Evolutionary conservation across 1,140 invertebrate genomes (phyloP), one percentile per base, ranked within the genome.

Genomic region (Berghia stephanieae): DNA sequence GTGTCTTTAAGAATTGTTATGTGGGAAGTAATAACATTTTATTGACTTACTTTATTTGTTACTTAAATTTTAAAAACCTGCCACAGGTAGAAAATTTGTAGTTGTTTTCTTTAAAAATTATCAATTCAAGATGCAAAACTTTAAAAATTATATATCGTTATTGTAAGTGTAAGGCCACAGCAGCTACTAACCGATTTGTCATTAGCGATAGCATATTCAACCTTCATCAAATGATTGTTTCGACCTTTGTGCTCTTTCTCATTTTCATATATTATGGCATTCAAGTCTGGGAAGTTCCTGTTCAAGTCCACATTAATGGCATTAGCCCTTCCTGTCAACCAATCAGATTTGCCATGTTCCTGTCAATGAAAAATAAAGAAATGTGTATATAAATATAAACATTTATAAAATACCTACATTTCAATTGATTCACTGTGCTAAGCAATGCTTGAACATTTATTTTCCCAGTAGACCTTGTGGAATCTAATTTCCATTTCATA

Each of bases 271-370:
- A 83, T 75, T 8, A 94, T 93, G 34, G 92, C 87, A 87, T 94
- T 97, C 80, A 97, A 95, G 86, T 98, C 96, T 0, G 98, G 98
- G 86, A 99, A 99, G 90, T 99, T 98, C 83, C 98, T 91, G 90
- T 99, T 99, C 1, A 99, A 91, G 89, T 99, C 98, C 1, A 97
- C 90, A 52, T 91, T 85, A 83, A 97, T 90, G 0, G 94, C 94
- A 90, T 99, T 99, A 1, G 87, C 85, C 81, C 98, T 91, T 8
- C 98, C 97, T 60, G 93, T 91, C 2, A 96, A 87, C 90, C 95
- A 95, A 85, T 94, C 93, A 78, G 91, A 89, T 85, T 95, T 94
- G 8, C 94, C 86, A 80, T 89, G 81, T 80, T 72, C 55, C 84
- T 86, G 77, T 38, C 78, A 77, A 70, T 31, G 75, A 66, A 77